phyloP scores from a whole-genome alignment of 2,113 vertebrate genomes.

The Clarias batrachus region DNA sequence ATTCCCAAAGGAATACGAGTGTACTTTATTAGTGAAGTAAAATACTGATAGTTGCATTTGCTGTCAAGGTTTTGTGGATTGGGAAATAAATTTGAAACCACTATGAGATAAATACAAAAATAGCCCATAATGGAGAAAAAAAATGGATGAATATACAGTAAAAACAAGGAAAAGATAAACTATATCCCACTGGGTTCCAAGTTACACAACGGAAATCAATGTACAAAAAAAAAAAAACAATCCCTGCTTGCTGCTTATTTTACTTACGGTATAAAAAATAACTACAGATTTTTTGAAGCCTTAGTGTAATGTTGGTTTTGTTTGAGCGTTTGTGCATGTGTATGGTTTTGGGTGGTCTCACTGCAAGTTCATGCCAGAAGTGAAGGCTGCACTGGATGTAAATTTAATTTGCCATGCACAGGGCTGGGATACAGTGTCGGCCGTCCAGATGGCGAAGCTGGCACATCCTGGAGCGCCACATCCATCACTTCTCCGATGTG shows the following conservation, averaged over 20 bases:
- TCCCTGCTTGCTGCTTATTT: background rate
- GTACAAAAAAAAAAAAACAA: background rate
- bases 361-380: constrained; percentile 63
- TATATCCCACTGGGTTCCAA: background rate
- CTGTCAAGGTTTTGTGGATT: background rate
- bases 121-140: background rate
- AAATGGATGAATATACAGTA: background rate
- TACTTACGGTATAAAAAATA: background rate
- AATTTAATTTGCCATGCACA: constrained; percentile 75
- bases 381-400: constrained; percentile 69
- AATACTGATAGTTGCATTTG: no score
- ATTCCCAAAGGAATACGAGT: background rate
- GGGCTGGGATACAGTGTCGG: constrained; percentile 71
- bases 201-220: background rate
- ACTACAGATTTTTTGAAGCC: background rate
- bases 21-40: background rate
- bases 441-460: constrained; percentile 72
- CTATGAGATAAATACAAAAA: background rate
- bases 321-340: background rate
- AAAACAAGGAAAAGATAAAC: background rate
- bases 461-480: constrained; percentile 72
- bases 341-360: constrained; percentile 38
- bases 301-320: background rate
- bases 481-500: constrained; percentile 77
- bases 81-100: background rate